Evolutionary conservation across 2,113 vertebrate genomes (phyloP).

Genomic region (Neotoma lepida): DNA sequence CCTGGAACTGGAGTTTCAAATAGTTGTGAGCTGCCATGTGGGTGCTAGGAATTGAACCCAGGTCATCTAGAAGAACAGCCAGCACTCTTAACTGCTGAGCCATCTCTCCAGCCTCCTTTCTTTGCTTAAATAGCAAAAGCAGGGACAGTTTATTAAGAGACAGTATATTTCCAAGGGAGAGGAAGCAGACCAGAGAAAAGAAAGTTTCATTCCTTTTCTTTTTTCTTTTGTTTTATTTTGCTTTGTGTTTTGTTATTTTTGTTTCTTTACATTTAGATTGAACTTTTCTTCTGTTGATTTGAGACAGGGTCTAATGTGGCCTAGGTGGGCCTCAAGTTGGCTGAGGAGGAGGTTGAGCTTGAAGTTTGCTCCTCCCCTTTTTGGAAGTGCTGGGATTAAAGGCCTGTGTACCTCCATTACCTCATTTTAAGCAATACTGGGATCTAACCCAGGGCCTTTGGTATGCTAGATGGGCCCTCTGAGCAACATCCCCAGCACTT

Average conservation of each 20-base stretch:
- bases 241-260: neutral
- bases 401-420: neutral
- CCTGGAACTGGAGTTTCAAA: neutral
- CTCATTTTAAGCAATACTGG: neutral
- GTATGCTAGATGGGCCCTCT: neutral
- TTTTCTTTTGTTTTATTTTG: neutral
- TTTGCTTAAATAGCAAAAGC: neutral
- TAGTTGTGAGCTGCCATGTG: neutral
- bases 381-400: neutral
- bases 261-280: neutral
- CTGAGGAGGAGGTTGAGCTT: neutral
- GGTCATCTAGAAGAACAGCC: neutral
- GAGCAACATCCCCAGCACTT: neutral
- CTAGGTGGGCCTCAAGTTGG: neutral
- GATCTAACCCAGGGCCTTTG: neutral
- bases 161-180: neutral
- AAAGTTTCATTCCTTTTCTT: neutral
- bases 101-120: neutral
- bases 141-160: neutral
- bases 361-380: neutral
- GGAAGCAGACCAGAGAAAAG: neutral
- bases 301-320: neutral
- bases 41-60: neutral
- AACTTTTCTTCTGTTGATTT: neutral
- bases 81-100: neutral